A percentile compares a stretch with the other conserved stretches of the same genome.
Evolutionary conservation across 2,113 vertebrate genomes (phyloP).

Genomic region (Neotoma lepida): DNA sequence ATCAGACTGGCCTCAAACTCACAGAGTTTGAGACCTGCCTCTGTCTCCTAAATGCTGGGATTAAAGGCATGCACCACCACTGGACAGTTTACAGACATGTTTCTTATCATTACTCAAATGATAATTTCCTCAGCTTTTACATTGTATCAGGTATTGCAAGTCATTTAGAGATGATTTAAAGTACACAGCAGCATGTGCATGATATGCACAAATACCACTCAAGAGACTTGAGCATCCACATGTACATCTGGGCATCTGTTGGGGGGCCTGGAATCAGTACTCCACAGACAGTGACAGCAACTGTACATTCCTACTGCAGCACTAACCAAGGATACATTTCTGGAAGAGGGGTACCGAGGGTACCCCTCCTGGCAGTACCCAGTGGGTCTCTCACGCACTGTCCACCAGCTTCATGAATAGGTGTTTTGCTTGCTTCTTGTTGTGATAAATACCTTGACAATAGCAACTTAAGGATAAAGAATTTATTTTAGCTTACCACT

Average conservation of each 20-base stretch:
- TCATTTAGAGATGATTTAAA: not conserved
- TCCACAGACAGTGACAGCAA: not conserved
- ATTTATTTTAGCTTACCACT: not conserved
- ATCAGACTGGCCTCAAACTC: no score
- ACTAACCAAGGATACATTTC: not conserved
- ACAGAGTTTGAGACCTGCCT: no score
- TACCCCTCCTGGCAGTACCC: not conserved
- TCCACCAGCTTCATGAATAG: not conserved
- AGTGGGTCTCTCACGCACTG: rapidly evolving
- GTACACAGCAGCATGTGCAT: not conserved
- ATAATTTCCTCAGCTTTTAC: not conserved
- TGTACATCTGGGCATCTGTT: not conserved
- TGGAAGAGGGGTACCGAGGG: not conserved
- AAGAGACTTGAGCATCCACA: not conserved
- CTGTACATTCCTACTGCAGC: no score
- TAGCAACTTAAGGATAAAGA: not conserved
- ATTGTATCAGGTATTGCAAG: no score
- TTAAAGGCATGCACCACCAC: no score
- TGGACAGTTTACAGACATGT: not conserved
- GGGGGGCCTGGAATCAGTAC: not conserved
- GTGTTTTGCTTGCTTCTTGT: not conserved
- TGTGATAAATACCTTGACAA: not conserved
- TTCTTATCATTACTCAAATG: not conserved
- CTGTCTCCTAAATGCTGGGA: no score
- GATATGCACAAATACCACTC: not conserved